Conservation (phyloP, 2,113 vertebrate species). For the Micronycteris hirsuta region DNA sequence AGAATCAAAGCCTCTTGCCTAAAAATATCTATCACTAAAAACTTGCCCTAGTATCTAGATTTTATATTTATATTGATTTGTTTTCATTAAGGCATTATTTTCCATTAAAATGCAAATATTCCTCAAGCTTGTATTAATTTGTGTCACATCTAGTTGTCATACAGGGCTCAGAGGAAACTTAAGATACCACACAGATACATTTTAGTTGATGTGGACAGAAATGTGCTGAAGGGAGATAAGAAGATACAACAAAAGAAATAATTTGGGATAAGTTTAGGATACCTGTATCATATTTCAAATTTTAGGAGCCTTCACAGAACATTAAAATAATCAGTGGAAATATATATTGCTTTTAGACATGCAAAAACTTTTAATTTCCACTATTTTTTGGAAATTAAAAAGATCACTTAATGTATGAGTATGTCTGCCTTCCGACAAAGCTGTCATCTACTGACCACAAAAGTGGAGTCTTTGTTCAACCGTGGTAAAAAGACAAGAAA, state of each 20-base stretch:
- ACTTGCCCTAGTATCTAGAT: background rate
- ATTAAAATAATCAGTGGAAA: background rate
- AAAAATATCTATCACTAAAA: background rate
- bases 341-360: background rate
- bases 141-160: background rate
- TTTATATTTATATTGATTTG: background rate
- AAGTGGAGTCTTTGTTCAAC: background rate
- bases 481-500: background rate
- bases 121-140: background rate
- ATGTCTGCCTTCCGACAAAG: background rate
- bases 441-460: background rate
- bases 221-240: background rate
- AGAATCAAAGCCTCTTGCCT: background rate
- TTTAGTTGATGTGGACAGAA: background rate
- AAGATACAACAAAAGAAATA: background rate
- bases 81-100: background rate
- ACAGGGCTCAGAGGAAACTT: background rate
- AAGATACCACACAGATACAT: background rate
- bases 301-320: background rate
- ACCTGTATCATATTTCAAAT: background rate
- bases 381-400: background rate
- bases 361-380: background rate
- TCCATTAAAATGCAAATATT: background rate
- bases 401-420: background rate
- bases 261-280: background rate